Base-by-base conservation (phyloP, 30 jellyfish, hydroid and myxozoan species). In the Phacellophora camtschatica region DNA sequence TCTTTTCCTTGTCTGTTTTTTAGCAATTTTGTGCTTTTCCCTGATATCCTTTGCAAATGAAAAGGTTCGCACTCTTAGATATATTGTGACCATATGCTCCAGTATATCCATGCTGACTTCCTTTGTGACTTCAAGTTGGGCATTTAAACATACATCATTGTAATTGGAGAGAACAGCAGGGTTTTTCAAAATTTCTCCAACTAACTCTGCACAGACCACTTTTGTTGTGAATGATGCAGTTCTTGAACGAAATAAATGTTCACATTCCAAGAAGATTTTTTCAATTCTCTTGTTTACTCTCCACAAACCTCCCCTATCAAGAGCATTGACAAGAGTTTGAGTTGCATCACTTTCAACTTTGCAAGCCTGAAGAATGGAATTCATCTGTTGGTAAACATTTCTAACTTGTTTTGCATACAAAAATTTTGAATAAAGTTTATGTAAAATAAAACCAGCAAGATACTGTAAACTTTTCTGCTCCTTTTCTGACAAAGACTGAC, bases 51-150 rank as follows among this genome's bases (percentile, higher is more conserved):
- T n/a, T n/a, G n/a, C n/a, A n/a, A n/a, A n/a, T n/a, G n/a, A n/a
- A n/a, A n/a, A n/a, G n/a, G n/a, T n/a, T n/a, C n/a, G n/a, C n/a
- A n/a, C n/a, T n/a, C n/a, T n/a, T n/a, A n/a, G n/a, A n/a, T n/a
- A n/a, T n/a, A n/a, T n/a, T n/a, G n/a, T n/a, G n/a, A n/a, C n/a
- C n/a, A n/a, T n/a, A n/a, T n/a, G n/a, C n/a, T n/a, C n/a, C n/a
- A n/a, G n/a, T 71, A 43, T 15, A 11, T 54, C 20, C 46, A 71
- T 46, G 20, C 73, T 42, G 75, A 71, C 23, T 51, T 71, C 23
- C 74, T 79, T 15, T 24, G 23, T 27, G 46, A 71, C 85, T 39
- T 49, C 85, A 71, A 71, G 46, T 7, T 48, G 42, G 85, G 85
- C 48, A 39, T 79, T 71, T 79, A 51, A 71, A 49, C 46, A 39